These are phyloP conservation scores for Brachionus paranguensis DNA, from an alignment of 1,140 invertebrate species.

Conservation along the genomic window DNA sequence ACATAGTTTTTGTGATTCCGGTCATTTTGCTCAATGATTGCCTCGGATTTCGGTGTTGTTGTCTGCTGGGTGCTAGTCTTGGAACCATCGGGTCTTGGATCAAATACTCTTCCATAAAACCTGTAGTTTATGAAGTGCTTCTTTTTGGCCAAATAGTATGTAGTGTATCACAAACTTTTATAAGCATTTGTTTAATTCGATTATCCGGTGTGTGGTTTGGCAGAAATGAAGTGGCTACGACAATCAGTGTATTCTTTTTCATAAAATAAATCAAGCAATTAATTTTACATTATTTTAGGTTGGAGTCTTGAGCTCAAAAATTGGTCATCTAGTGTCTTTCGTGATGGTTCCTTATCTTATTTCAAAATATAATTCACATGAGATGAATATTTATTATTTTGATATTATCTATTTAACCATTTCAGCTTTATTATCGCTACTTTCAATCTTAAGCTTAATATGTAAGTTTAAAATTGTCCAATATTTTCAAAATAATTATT, in stretches of 20 bases:
- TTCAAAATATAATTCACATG: slow-evolving; percentile 45
- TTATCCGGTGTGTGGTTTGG: slow-evolving; percentile 96
- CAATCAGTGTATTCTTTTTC: slow-evolving; percentile 69
- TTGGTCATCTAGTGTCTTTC: slow-evolving; percentile 82
- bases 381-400: slow-evolving; percentile 60
- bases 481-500: slow-evolving; percentile 53
- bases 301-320: slow-evolving; percentile 83
- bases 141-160: slow-evolving; percentile 82
- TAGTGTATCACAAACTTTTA: slow-evolving; percentile 77
- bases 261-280: not conserved
- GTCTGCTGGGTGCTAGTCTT: slow-evolving; percentile 73
- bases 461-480: slow-evolving; percentile 58
- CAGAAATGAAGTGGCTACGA: slow-evolving; percentile 80
- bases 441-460: slow-evolving; percentile 69
- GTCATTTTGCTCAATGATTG: slow-evolving; percentile 84
- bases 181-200: slow-evolving; percentile 78
- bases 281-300: not conserved
- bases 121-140: slow-evolving; percentile 72
- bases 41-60: slow-evolving; percentile 72
- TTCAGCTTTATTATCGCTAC: slow-evolving; percentile 66
- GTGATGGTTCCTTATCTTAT: slow-evolving; percentile 78
- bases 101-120: slow-evolving; percentile 72
- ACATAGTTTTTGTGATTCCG: slow-evolving; percentile 91
- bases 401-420: slow-evolving; percentile 72
- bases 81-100: slow-evolving; percentile 86